phyloP scores from a whole-genome alignment of 2,888 invertebrate species.

The Leptinotarsa haldemani region DNA sequence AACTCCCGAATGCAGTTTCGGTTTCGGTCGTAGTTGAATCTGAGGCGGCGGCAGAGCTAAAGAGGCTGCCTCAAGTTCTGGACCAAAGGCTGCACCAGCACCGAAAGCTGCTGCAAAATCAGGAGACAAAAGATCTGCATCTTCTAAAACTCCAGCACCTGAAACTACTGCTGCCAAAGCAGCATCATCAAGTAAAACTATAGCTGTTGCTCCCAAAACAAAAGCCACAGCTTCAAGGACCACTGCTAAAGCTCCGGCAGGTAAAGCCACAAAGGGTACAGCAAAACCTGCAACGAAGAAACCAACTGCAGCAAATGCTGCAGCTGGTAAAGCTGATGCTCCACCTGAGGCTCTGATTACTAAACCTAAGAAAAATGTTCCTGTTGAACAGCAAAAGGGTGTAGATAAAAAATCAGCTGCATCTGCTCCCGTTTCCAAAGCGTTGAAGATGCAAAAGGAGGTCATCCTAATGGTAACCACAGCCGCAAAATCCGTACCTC shows the following conservation, averaged over 20 bases:
- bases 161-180: constrained; percentile 56
- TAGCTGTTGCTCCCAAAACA: constrained; percentile 43
- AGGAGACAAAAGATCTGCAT: constrained; percentile 42
- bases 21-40: too few relatives aligned
- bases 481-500: constrained; percentile 92
- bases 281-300: constrained; percentile 56
- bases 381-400: constrained; percentile 69
- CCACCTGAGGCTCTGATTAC: constrained; percentile 66
- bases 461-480: constrained; percentile 88
- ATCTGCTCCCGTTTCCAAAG: constrained; percentile 73
- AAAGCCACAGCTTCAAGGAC: constrained; percentile 64
- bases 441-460: constrained; percentile 88
- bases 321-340: constrained; percentile 52
- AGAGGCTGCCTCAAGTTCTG: too few relatives aligned
- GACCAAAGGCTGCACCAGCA: constrained; percentile 54
- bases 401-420: constrained; percentile 66
- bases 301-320: constrained; percentile 58
- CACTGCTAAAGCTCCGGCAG: constrained; percentile 38
- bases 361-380: constrained; percentile 69
- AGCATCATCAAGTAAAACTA: constrained; percentile 58
- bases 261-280: constrained; percentile 55
- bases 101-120: constrained; percentile 50
- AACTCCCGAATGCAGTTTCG: too few relatives aligned
- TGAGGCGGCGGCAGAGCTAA: too few relatives aligned
- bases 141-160: constrained; percentile 58